Evolutionary conservation across 2,797 vertebrate genomes (phyloP).

Genomic region (Chaunax sp.): DNA sequence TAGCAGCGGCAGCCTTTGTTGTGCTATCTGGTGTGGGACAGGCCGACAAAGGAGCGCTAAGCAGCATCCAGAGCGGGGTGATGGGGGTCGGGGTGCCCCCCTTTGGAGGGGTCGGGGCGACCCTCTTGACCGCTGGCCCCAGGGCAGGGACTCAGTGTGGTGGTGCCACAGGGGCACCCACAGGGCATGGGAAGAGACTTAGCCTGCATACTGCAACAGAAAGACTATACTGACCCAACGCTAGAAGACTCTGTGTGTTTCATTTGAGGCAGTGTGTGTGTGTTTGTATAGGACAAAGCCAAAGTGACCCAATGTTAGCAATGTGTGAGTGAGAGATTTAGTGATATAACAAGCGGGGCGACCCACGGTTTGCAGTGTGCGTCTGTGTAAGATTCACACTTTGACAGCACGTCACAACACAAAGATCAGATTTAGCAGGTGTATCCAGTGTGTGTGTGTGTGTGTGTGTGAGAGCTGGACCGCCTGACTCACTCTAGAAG

Average conservation of each 20-base stretch:
- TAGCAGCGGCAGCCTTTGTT: conserved; percentile 81
- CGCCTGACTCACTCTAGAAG: conserved; percentile 50
- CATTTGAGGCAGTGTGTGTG: conserved; percentile 63
- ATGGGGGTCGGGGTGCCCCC: conserved; percentile 73
- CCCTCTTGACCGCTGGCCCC: conserved; percentile 89
- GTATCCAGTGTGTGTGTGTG: conserved; percentile 46
- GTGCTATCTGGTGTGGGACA: conserved; percentile 80
- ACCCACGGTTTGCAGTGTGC: conserved; percentile 69
- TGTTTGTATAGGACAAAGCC: conserved; percentile 72
- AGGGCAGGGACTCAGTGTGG: conserved; percentile 87
- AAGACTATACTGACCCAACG: conserved; percentile 71
- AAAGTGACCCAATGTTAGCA: conserved; percentile 68
- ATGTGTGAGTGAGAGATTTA: conserved; percentile 76
- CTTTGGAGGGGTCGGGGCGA: conserved; percentile 83
- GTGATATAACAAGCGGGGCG: conserved; percentile 69
- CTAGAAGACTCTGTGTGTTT: conserved; percentile 51
- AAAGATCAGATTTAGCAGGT: conserved; percentile 76
- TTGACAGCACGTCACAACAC: conserved; percentile 80
- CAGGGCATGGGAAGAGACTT: conserved; percentile 88
- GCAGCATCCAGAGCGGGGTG: conserved; percentile 83
- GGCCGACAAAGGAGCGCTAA: conserved; percentile 89
- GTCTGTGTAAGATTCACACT: conserved; percentile 74
- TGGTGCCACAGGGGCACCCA: conserved; percentile 88
- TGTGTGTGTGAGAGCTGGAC: conserved; percentile 25
- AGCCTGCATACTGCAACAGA: conserved; percentile 69